phyloP scores from a whole-genome alignment of 1,140 invertebrate species.

The Euura saliciscinereae region DNA sequence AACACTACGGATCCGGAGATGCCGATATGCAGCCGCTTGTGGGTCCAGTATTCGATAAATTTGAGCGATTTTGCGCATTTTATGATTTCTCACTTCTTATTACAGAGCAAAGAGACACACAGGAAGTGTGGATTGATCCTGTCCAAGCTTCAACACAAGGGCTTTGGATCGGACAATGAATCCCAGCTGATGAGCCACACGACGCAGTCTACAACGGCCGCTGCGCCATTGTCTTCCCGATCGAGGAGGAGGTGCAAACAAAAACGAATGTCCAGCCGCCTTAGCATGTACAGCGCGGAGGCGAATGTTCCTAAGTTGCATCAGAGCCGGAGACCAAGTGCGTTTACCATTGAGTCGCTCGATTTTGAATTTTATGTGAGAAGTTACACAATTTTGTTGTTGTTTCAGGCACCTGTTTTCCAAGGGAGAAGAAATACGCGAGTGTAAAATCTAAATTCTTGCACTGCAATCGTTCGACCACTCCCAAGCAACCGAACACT shows the following conservation, averaged over 20 bases:
- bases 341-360: neutral
- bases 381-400: neutral
- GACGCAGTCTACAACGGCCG: conserved; percentile 32
- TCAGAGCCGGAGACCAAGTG: conserved; percentile 33
- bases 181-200: conserved; percentile 37
- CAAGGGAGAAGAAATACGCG: conserved; percentile 29
- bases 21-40: conserved; percentile 37
- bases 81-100: neutral
- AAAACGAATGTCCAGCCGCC: conserved; percentile 34
- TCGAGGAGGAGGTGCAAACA: conserved; percentile 35
- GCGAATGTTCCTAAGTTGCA: conserved; percentile 36
- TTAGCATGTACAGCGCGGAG: conserved; percentile 47
- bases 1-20: conserved; percentile 50
- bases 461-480: conserved; percentile 24
- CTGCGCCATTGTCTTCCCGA: conserved; percentile 21
- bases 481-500: conserved; percentile 33
- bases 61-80: neutral
- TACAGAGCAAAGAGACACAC: conserved; percentile 45
- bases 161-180: conserved; percentile 36
- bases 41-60: conserved; percentile 20
- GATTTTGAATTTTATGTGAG: too few relatives aligned
- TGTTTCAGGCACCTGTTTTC: conserved; percentile 11
- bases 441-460: conserved; percentile 15
- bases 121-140: conserved; percentile 47
- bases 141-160: conserved; percentile 39